phyloP scores from a whole-genome alignment of 1,140 invertebrate genomes.

The Notospermus geniculatus region DNA sequence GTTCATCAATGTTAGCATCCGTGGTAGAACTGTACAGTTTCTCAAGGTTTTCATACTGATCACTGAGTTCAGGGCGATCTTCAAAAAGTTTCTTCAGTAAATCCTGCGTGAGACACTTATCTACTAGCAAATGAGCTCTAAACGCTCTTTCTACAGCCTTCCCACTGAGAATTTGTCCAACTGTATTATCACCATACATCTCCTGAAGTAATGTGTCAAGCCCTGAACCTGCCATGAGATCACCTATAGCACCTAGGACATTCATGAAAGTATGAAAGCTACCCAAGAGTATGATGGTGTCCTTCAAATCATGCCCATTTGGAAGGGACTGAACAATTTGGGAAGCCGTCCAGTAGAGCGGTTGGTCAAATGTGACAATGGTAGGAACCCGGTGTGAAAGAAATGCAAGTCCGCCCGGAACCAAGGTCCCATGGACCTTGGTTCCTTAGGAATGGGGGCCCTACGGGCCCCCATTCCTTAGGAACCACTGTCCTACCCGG shows the following conservation, averaged over 20 bases:
- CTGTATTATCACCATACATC: slow-evolving; percentile 30
- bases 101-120: slow-evolving; percentile 24
- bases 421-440: too few species aligned
- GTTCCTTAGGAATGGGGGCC: too few species aligned
- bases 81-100: too few species aligned
- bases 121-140: slow-evolving; percentile 47
- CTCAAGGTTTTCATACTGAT: too few species aligned
- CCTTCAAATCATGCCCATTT: slow-evolving; percentile 12
- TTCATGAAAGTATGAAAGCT: slow-evolving; percentile 22
- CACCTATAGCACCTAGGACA: slow-evolving; percentile 28
- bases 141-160: slow-evolving; percentile 53
- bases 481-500: too few species aligned
- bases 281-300: slow-evolving; percentile 23
- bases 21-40: too few species aligned
- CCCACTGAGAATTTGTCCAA: slow-evolving; percentile 48
- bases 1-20: too few species aligned
- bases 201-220: slow-evolving; percentile 24
- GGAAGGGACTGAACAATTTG: slow-evolving; percentile 12
- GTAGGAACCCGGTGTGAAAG: too few species aligned
- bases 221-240: slow-evolving; percentile 31
- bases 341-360: slow-evolving; percentile 31
- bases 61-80: too few species aligned
- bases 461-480: too few species aligned
- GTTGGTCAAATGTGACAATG: too few species aligned
- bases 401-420: too few species aligned